Evolutionary conservation across 2,888 invertebrate species (phyloP).

Genomic region (Pseudococcus viburni): DNA sequence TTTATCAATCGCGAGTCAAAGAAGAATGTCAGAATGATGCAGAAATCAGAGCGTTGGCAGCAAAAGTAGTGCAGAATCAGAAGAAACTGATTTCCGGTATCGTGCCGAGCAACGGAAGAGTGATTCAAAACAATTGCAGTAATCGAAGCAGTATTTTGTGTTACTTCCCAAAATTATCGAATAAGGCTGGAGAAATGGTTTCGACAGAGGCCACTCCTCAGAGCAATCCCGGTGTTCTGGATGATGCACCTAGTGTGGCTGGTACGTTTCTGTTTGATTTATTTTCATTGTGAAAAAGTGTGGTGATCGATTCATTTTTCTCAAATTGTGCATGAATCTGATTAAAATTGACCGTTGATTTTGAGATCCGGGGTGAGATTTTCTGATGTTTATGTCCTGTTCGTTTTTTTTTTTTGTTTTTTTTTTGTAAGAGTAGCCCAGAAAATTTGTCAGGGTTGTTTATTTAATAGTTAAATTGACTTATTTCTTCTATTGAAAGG

Average conservation of each 20-base stretch:
- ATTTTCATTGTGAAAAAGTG: background rate
- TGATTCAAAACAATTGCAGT: background rate
- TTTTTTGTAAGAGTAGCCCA: no score
- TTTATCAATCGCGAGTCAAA: conserved; percentile 47
- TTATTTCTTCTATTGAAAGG: no score
- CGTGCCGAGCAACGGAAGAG: background rate
- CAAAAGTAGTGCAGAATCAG: conserved; percentile 88
- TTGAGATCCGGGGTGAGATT: no score
- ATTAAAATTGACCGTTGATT: no score
- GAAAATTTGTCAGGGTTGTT: no score
- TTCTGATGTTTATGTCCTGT: no score
- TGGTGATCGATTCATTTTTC: background rate
- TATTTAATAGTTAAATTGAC: no score
- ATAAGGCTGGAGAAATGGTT: background rate
- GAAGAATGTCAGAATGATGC: conserved; percentile 86
- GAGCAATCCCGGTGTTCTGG: background rate
- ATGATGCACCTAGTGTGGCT: conserved; percentile 58
- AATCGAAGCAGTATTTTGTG: background rate
- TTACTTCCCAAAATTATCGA: conserved; percentile 5
- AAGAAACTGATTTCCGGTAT: background rate
- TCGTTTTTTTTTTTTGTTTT: no score
- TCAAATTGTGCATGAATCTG: no score
- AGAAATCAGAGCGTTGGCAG: conserved; percentile 88
- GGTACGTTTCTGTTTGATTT: conserved; percentile 40
- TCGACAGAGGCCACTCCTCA: background rate